Evolutionary conservation across 2,888 invertebrate species (phyloP).

Genomic region (Lamellibrachia columna): DNA sequence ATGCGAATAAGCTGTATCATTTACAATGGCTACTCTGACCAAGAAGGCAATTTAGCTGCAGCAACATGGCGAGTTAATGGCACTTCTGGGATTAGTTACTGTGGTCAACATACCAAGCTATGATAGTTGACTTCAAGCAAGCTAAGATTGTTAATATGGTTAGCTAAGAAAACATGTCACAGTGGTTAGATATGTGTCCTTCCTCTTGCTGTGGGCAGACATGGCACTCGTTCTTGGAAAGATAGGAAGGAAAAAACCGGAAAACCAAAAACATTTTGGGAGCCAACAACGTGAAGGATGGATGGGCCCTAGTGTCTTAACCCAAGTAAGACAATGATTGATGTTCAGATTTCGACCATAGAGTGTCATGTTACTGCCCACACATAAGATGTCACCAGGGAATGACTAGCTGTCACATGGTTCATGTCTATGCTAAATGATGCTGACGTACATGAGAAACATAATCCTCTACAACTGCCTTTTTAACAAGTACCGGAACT

Average conservation of each 20-base stretch:
- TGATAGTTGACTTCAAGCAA: not conserved
- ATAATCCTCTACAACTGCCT: not conserved
- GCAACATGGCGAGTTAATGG: not conserved
- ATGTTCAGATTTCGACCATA: not conserved
- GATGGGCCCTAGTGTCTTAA: not conserved
- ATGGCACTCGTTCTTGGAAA: not conserved
- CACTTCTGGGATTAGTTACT: not conserved
- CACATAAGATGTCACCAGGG: not conserved
- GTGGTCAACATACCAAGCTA: not conserved
- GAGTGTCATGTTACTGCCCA: constrained; percentile 9
- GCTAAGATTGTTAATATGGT: not conserved
- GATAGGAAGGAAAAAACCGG: not conserved
- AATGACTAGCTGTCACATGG: not conserved
- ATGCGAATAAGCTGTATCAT: not conserved
- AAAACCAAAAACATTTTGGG: not conserved
- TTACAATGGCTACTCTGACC: not conserved
- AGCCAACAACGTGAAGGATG: not conserved
- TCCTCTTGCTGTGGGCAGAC: not conserved
- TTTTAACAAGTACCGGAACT: not conserved
- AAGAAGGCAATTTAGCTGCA: not conserved
- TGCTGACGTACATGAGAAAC: not conserved
- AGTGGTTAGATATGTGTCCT: not conserved
- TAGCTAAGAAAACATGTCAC: not conserved
- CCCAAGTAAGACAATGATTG: not conserved
- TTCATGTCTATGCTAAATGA: not conserved